Percentiles rank a stretch among this genome's conserved stretches.
Conservation (phyloP, 2,797 vertebrate species). For the Peromyscus melanophrys region DNA sequence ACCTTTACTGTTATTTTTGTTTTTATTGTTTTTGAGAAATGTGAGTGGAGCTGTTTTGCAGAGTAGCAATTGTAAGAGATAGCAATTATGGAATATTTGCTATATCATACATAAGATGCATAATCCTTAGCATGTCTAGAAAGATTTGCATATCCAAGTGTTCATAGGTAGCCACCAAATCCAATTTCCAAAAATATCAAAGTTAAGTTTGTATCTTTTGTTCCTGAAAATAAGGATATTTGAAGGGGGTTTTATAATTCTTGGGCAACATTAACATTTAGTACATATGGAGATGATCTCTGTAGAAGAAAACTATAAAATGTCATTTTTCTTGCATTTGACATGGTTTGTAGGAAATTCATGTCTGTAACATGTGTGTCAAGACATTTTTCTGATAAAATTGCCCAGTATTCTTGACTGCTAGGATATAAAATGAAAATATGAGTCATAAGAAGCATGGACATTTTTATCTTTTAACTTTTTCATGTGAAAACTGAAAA, state of each 20-base stretch:
- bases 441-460: not conserved
- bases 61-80: not conserved
- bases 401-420: not conserved
- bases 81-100: not conserved
- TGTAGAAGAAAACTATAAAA: not conserved
- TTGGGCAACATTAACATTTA: not conserved
- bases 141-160: not conserved
- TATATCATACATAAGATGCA: not conserved
- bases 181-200: not conserved
- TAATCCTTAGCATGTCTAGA: not conserved
- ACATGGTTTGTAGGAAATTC: constrained; percentile 2
- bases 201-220: not conserved
- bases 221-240: not conserved
- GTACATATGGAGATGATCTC: not conserved
- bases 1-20: not conserved
- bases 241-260: not conserved
- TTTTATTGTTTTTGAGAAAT: not conserved
- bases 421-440: not conserved
- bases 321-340: not conserved
- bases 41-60: not conserved
- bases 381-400: not conserved
- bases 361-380: not conserved
- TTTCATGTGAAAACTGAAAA: not conserved
- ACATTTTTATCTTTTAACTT: not conserved
- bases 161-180: not conserved